Percentiles rank a stretch among this genome's conserved stretches.
Evolutionary conservation across 2,797 vertebrate species (phyloP).

Genomic region (Myripristis murdjan): DNA sequence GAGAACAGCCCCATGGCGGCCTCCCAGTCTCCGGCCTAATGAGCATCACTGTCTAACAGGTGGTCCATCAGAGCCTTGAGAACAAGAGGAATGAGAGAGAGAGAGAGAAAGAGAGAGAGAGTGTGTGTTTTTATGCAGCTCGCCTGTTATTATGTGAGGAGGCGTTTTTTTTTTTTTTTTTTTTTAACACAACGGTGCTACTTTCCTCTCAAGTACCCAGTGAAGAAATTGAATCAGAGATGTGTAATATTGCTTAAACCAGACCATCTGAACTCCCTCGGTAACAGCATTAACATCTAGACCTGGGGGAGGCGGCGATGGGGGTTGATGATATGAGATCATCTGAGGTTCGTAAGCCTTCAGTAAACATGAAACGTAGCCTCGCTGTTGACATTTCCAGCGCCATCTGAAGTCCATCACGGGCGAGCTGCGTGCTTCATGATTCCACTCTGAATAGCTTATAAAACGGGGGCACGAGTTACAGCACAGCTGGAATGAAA

Average conservation of each 20-base stretch:
- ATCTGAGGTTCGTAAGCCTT: slow-evolving; percentile 15
- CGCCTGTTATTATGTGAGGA: slow-evolving; percentile 2
- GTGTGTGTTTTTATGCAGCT: slow-evolving; percentile 18
- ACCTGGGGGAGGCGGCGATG: too few species aligned
- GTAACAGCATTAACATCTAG: background rate
- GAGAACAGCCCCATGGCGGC: slow-evolving; percentile 59
- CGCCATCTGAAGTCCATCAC: slow-evolving; percentile 21
- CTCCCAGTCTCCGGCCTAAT: slow-evolving; percentile 72
- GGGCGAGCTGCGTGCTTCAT: slow-evolving; percentile 50
- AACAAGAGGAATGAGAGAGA: slow-evolving; percentile 28
- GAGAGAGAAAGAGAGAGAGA: too few species aligned
- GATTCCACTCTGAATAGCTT: slow-evolving; percentile 20
- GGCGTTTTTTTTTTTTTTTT: slow-evolving; percentile 10
- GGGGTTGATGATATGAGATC: slow-evolving; percentile 17
- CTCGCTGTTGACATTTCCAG: slow-evolving; percentile 24
- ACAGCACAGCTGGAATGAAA: slow-evolving; percentile 50
- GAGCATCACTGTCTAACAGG: slow-evolving; percentile 69
- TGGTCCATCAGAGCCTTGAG: slow-evolving; percentile 60
- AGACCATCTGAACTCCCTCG: background rate
- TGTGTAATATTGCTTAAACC: slow-evolving; percentile 28
- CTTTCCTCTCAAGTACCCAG: slow-evolving; percentile 8
- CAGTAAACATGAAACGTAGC: slow-evolving; percentile 34
- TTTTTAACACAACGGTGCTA: slow-evolving; percentile 4
- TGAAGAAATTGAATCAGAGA: slow-evolving; percentile 32
- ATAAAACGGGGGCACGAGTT: slow-evolving; percentile 56